Evolutionary conservation across 2,888 invertebrate genomes (phyloP).

Genomic region (Drosophila niveifrons): DNA sequence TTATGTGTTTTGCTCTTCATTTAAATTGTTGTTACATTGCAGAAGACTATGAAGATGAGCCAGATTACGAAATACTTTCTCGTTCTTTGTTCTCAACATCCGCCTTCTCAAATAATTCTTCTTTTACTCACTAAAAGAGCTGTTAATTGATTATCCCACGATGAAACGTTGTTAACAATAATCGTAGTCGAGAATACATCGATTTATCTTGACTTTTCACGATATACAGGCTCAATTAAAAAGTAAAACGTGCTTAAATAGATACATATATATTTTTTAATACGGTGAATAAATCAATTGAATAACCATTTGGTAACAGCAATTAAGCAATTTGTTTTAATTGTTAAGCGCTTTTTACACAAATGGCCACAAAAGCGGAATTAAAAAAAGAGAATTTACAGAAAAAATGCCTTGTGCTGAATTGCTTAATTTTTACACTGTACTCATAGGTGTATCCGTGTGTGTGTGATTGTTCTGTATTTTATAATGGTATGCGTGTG

Average conservation of each 20-base stretch:
- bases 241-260: not conserved
- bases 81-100: not conserved
- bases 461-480: constrained; percentile 8
- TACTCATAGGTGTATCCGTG: constrained; percentile 1
- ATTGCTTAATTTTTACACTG: constrained; percentile 48
- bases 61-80: not conserved
- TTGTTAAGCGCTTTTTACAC: constrained; percentile 3
- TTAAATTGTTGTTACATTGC: not conserved
- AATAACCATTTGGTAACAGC: constrained; percentile 24
- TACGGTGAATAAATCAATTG: constrained; percentile 16
- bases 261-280: constrained; percentile 6
- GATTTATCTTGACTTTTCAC: not conserved
- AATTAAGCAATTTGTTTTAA: constrained; percentile 42
- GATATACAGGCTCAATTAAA: not conserved
- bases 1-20: not conserved
- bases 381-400: constrained; percentile 9
- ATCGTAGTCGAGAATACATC: too few relatives aligned
- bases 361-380: constrained; percentile 5
- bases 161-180: not conserved
- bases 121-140: not conserved
- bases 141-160: not conserved
- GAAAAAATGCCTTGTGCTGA: constrained; percentile 20
- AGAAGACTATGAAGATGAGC: not conserved
- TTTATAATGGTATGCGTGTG: constrained; percentile 26
- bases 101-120: not conserved